Evolutionary conservation across 2,797 vertebrate genomes (phyloP).

Genomic region (Chromobotia macracanthus): DNA sequence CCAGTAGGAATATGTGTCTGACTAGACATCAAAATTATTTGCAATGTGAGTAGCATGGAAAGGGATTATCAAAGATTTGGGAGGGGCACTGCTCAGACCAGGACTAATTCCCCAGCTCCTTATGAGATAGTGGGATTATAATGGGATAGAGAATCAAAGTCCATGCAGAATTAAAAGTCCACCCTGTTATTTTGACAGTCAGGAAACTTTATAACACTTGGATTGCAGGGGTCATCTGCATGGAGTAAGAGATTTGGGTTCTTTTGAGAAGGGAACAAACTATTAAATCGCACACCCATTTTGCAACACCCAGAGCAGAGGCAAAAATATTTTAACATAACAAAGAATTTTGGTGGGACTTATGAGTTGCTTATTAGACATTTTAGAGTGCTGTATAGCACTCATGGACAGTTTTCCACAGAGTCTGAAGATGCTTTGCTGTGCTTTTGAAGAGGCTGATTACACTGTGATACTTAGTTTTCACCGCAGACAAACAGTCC

Average conservation of each 20-base stretch:
- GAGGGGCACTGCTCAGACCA: background rate
- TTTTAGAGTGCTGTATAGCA: background rate
- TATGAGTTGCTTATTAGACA: background rate
- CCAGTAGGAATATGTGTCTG: slow-evolving; percentile 24
- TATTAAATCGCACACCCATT: background rate
- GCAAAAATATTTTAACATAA: background rate
- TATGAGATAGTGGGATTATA: slow-evolving; percentile 16
- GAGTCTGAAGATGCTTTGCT: background rate
- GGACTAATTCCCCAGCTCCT: slow-evolving; percentile 13
- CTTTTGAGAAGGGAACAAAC: background rate
- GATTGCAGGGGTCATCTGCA: background rate
- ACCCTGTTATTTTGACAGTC: background rate
- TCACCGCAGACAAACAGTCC: background rate
- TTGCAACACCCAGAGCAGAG: background rate
- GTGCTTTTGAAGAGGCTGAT: background rate
- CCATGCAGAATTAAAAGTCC: background rate
- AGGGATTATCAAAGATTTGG: background rate
- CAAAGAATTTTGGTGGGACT: background rate
- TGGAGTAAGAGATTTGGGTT: background rate
- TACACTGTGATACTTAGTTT: background rate
- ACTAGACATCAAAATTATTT: slow-evolving; percentile 32
- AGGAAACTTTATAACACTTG: background rate
- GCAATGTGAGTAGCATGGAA: background rate
- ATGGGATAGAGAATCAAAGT: slow-evolving; percentile 2
- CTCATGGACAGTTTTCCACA: background rate